Conservation (phyloP, 2,797 vertebrate species). For the Myripristis murdjan region DNA sequence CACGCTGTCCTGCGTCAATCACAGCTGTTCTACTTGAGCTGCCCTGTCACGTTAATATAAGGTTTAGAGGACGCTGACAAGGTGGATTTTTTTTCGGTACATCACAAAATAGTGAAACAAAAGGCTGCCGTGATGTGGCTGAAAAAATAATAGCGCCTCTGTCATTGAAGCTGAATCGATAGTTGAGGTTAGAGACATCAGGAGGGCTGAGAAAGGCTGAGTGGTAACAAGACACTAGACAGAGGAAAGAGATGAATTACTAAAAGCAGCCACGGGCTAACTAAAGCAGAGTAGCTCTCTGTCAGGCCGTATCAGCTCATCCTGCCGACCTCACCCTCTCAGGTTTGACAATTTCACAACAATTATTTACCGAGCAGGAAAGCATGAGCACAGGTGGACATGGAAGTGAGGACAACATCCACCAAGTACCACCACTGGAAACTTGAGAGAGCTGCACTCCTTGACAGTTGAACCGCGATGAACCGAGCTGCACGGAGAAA, state of each 20-base stretch:
- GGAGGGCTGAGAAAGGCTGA: slow-evolving; percentile 38
- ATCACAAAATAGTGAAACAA: neutral
- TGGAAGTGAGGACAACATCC: neutral
- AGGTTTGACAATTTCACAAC: slow-evolving; percentile 20
- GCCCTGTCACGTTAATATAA: neutral
- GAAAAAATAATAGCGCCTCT: neutral
- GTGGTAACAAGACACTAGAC: neutral
- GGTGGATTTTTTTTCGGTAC: neutral
- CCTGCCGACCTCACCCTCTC: slow-evolving; percentile 29
- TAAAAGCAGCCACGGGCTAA: slow-evolving; percentile 42
- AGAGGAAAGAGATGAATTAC: slow-evolving; percentile 16
- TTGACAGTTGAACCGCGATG: no score
- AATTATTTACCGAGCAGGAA: slow-evolving; percentile 6
- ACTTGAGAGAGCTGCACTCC: neutral
- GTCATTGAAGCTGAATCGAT: neutral
- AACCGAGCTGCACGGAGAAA: no score
- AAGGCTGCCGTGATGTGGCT: neutral
- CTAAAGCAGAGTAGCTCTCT: slow-evolving; percentile 27
- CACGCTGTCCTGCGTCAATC: slow-evolving; percentile 28
- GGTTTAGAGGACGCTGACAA: neutral
- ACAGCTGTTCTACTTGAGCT: slow-evolving; percentile 70
- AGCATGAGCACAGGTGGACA: slow-evolving; percentile 10
- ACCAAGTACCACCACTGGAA: neutral
- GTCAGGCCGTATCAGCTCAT: slow-evolving; percentile 61
- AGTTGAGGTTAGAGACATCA: neutral